Percentiles rank a stretch among this genome's conserved stretches.
Evolutionary conservation across 2,888 invertebrate genomes (phyloP).

Genomic region (Drosophila antonietae): DNA sequence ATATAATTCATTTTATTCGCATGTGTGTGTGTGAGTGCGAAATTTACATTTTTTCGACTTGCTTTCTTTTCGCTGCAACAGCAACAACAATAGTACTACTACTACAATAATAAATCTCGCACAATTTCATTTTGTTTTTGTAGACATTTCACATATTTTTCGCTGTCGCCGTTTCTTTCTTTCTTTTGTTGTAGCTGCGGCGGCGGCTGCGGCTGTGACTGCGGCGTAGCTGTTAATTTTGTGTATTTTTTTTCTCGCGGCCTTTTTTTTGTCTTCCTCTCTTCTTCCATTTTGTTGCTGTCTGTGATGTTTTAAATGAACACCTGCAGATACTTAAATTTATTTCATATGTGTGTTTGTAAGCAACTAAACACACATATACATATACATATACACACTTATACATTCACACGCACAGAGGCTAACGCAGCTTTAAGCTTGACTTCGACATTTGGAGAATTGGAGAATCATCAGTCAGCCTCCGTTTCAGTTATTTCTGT

Average conservation of each 20-base stretch:
- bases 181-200: slow-evolving; percentile 45
- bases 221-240: slow-evolving; percentile 74
- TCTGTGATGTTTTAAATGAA: slow-evolving; percentile 83
- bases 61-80: slow-evolving; percentile 39
- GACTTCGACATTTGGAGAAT: slow-evolving; percentile 72
- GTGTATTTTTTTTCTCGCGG: slow-evolving; percentile 67
- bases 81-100: slow-evolving; percentile 16
- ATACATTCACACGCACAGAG: slow-evolving; percentile 26
- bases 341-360: slow-evolving; percentile 72
- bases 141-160: slow-evolving; percentile 60
- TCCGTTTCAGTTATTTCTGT: slow-evolving; percentile 45
- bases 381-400: neutral
- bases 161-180: slow-evolving; percentile 37
- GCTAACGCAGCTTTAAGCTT: slow-evolving; percentile 57
- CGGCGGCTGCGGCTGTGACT: slow-evolving; percentile 23
- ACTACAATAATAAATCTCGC: slow-evolving; percentile 58
- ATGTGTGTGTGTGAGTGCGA: slow-evolving; percentile 29
- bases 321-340: slow-evolving; percentile 85
- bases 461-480: slow-evolving; percentile 74
- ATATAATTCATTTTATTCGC: slow-evolving; percentile 51
- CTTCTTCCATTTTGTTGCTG: slow-evolving; percentile 61
- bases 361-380: slow-evolving; percentile 16
- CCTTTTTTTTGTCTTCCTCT: slow-evolving; percentile 57
- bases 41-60: slow-evolving; percentile 54
- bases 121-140: slow-evolving; percentile 69